A percentile compares a stretch with the other conserved stretches of the same genome.
Conservation (phyloP, 2,113 vertebrate genomes). For the Hypomesus transpacificus region DNA sequence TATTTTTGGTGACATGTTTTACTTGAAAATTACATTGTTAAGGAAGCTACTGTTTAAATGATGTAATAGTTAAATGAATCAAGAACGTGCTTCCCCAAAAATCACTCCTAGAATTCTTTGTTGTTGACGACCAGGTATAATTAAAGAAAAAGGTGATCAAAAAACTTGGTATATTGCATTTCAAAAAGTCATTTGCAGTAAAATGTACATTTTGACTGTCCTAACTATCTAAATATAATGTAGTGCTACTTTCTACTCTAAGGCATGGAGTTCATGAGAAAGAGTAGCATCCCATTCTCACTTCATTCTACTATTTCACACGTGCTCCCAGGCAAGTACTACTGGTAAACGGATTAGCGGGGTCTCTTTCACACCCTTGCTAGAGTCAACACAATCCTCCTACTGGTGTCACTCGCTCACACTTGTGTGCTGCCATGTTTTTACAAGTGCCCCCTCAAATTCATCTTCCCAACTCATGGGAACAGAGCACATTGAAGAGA, state of each 20-base stretch:
- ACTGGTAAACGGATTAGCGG: constrained; percentile 49
- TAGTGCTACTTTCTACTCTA: not conserved
- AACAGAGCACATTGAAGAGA: constrained; percentile 19
- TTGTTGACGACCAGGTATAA: no score
- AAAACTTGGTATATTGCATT: constrained; percentile 21
- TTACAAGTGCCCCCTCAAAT: constrained; percentile 46
- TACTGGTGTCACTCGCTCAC: constrained; percentile 60
- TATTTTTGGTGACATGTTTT: not conserved
- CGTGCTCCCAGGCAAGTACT: constrained; percentile 23
- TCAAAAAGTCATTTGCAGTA: constrained; percentile 45
- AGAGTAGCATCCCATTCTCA: not conserved
- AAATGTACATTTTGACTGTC: constrained; percentile 20
- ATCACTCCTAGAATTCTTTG: no score
- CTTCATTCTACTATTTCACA: constrained; percentile 25
- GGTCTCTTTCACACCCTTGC: constrained; percentile 63
- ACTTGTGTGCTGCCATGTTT: constrained; percentile 67
- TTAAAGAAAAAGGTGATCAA: no score
- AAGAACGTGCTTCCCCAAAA: no score
- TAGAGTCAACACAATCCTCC: constrained; percentile 63
- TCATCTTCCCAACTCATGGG: constrained; percentile 45
- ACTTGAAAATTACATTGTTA: not conserved
- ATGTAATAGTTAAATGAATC: no score
- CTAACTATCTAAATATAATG: not conserved
- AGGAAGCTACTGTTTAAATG: no score
- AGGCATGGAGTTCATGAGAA: not conserved